Evolutionary conservation across 1,140 invertebrate species (phyloP).

Genomic region (Catajapyx aquilonaris): DNA sequence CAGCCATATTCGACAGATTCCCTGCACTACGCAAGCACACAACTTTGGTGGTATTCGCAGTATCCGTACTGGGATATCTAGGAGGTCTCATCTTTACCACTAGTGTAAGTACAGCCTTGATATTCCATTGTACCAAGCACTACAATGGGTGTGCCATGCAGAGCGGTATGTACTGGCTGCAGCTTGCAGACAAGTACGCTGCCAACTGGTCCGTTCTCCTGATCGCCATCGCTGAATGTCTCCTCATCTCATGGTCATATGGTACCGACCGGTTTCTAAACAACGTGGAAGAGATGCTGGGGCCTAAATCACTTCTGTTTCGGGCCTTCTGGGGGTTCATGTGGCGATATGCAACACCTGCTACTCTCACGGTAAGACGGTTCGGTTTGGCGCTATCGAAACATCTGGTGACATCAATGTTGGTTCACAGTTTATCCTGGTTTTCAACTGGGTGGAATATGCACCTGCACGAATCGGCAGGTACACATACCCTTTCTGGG

Average conservation of each 20-base stretch:
- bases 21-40: conserved; percentile 19
- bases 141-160: conserved; percentile 16
- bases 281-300: conserved; percentile 61
- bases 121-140: too few relatives aligned
- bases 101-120: conserved; percentile 10
- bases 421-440: conserved; percentile 42
- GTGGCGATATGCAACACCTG: conserved; percentile 59
- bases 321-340: conserved; percentile 56
- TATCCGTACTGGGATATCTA: conserved; percentile 16
- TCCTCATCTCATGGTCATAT: conserved; percentile 61
- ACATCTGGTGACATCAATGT: conserved; percentile 10
- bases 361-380: conserved; percentile 35
- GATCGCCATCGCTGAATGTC: conserved; percentile 56
- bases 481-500: conserved; percentile 54
- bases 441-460: conserved; percentile 67
- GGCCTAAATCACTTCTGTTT: conserved; percentile 40
- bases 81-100: conserved; percentile 18
- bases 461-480: conserved; percentile 46
- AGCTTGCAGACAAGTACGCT: conserved; percentile 67
- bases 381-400: conserved; percentile 4
- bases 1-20: conserved; percentile 25
- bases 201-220: conserved; percentile 67
- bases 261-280: conserved; percentile 57
- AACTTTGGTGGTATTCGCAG: conserved; percentile 15
- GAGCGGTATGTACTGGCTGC: conserved; percentile 65